phyloP scores from a whole-genome alignment of 2,113 vertebrate species.

The Pluvianellus socialis region DNA sequence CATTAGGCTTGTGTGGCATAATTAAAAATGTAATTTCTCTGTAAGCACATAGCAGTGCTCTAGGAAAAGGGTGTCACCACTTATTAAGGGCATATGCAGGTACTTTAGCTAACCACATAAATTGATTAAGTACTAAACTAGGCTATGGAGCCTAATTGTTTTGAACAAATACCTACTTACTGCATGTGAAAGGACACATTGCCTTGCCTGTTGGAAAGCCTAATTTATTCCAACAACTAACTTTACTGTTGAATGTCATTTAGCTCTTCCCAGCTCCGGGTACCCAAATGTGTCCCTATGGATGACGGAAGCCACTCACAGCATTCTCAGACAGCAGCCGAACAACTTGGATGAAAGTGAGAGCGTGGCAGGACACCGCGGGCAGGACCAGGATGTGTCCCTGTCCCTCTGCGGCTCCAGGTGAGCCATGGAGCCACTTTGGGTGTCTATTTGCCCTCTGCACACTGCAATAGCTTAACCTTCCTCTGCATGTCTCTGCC shows the following conservation, averaged over 20 bases:
- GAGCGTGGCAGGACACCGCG: fast-evolving
- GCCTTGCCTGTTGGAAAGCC: neutral
- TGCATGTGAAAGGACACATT: neutral
- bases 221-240: neutral
- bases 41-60: conserved; percentile 51
- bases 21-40: conserved; percentile 78
- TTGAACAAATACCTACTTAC: conserved; percentile 41
- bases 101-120: neutral
- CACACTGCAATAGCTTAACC: too few relatives aligned
- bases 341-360: neutral
- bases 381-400: neutral
- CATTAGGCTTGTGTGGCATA: conserved; percentile 70
- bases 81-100: conserved; percentile 53
- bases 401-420: neutral
- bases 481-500: too few relatives aligned
- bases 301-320: neutral
- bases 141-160: conserved; percentile 39
- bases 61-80: conserved; percentile 70
- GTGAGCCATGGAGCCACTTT: fast-evolving
- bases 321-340: fast-evolving
- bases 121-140: conserved; percentile 29
- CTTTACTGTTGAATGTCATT: neutral
- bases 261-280: neutral
- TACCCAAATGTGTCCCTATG: neutral
- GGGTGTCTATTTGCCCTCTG: neutral